Evolutionary conservation across 2,888 invertebrate genomes (phyloP).

Genomic region (Galerucella calmariensis): DNA sequence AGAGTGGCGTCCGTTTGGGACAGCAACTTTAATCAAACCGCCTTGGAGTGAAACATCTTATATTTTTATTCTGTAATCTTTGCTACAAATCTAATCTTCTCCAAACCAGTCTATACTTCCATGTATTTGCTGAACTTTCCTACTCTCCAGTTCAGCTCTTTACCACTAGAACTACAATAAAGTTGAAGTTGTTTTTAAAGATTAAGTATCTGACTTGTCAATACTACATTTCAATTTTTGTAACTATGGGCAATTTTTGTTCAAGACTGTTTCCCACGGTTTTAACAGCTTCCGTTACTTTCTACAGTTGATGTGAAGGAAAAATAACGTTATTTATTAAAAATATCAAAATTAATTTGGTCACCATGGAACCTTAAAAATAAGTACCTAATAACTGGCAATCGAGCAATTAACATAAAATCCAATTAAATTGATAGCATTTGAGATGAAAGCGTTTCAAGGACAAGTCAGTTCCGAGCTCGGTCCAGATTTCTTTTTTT

Average conservation of each 20-base stretch:
- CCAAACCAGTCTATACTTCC: too few relatives aligned
- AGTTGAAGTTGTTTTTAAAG: too few relatives aligned
- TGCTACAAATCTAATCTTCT: too few relatives aligned
- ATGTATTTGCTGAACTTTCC: too few relatives aligned
- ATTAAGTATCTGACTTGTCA: neutral
- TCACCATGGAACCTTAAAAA: constrained; percentile 34
- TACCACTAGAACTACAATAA: too few relatives aligned
- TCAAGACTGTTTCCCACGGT: neutral
- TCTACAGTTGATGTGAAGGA: neutral
- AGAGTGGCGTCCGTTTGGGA: too few relatives aligned
- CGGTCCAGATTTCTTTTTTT: constrained; percentile 40
- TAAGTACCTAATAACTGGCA: constrained; percentile 17
- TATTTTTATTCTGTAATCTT: too few relatives aligned
- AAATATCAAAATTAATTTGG: neutral
- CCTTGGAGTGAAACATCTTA: too few relatives aligned
- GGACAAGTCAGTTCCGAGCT: constrained; percentile 34
- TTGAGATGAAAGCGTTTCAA: constrained; percentile 44
- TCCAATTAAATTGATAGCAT: constrained; percentile 42
- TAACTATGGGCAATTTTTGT: neutral
- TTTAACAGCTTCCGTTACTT: neutral
- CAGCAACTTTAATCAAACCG: too few relatives aligned
- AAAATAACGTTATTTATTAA: neutral
- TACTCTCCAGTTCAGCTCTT: too few relatives aligned
- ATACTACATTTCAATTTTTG: neutral
- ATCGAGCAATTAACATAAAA: constrained; percentile 40